Evolutionary conservation across 2,888 invertebrate species (phyloP), one percentile per base, ranked within the genome.

Genomic region (Acrobasis consociella): DNA sequence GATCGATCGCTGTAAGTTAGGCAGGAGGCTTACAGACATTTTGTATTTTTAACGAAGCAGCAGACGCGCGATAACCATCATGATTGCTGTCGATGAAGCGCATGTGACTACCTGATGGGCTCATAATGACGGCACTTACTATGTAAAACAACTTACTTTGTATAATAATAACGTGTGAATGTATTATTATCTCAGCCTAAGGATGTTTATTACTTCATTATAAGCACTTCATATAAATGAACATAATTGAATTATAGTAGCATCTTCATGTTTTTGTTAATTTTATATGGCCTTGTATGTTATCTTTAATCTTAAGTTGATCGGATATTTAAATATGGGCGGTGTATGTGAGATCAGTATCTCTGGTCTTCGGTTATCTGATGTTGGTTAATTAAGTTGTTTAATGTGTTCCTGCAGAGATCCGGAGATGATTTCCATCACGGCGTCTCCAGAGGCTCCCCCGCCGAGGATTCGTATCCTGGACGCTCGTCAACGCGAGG

Each of bases 401-500:
- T 16, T 49, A 38, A 59, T 59, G 13, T 65, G 22, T 60, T 66
- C 67, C 78, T 80, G 16, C 90, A 96, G 97, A 84, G 98, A 98
- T 91, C 98, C 98, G 65, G 98, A 98, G 89, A 98, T 97, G 96
- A 98, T 98, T 81, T 97, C 97, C 82, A 98, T 98, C 84, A 98
- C 98, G 38, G 97, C 98, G 46, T 97, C 98, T 16, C 98, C 98
- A 0, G 98, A 98, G 91, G 98, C 98, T 31, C 98, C 98, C 55
- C 97, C 98, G 71, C 98, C 98, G 80, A 96, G 97, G 80, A 98
- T 98, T 78, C 96, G 97, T 71, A 98, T 98, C 80, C 93, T 98
- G 88, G 98, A 98, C 86, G 95, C 95, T 67, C 94, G 96, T 71
- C 94, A 95, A 71, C 95, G 97, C 64, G 98, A 98, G 87, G 98